Conservation (phyloP, 2,888 invertebrate species). For the Cryptus armator region DNA sequence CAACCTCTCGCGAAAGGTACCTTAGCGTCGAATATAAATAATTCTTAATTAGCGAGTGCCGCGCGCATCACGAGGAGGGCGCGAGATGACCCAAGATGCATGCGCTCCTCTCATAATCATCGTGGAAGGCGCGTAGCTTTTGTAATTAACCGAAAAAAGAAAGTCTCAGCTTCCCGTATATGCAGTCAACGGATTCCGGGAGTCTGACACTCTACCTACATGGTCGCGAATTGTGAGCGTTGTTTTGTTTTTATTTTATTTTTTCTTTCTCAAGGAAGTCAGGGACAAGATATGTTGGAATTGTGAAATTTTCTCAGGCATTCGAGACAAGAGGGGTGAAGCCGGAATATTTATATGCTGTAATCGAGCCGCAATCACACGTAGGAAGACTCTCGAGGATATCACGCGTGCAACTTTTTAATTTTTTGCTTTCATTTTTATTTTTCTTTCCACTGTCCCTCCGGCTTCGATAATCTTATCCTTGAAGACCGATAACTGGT, state of each 20-base stretch:
- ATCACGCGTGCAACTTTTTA: neutral
- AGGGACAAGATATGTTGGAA: neutral
- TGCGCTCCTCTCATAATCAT: slow-evolving; percentile 40
- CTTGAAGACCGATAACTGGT: slow-evolving; percentile 62
- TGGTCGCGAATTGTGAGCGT: neutral
- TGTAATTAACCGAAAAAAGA: slow-evolving; percentile 30
- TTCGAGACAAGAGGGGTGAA: neutral
- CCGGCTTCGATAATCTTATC: slow-evolving; percentile 31
- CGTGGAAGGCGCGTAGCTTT: slow-evolving; percentile 23
- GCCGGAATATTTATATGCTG: neutral
- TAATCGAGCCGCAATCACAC: slow-evolving; percentile 20
- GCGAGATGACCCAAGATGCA: slow-evolving; percentile 25
- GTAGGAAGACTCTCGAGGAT: neutral
- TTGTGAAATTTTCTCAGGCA: slow-evolving; percentile 26
- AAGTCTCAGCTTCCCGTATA: neutral
- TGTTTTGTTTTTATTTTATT: slow-evolving; percentile 16
- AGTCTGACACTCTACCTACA: neutral
- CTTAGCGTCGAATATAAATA: slow-evolving; percentile 60
- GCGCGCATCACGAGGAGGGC: neutral
- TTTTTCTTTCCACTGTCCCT: slow-evolving; percentile 13
- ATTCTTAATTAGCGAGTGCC: slow-evolving; percentile 59
- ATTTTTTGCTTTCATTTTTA: neutral
- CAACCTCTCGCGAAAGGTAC: neutral
- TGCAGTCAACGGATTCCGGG: neutral
- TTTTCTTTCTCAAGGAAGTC: slow-evolving; percentile 16